Evolutionary conservation across 2,797 vertebrate species (phyloP).

Genomic region (Notamacropus eugenii): DNA sequence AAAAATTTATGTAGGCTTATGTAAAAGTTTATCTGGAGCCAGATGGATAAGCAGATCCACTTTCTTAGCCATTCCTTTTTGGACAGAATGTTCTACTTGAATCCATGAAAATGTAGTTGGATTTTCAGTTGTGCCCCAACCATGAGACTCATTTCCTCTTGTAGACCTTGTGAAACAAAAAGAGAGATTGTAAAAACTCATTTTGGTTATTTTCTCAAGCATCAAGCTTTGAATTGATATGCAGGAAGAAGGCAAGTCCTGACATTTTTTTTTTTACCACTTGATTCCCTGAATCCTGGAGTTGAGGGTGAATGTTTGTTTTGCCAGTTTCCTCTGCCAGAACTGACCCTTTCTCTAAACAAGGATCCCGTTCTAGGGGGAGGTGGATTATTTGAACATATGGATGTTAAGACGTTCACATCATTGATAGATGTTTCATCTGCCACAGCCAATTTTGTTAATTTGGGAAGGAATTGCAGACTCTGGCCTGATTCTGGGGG

Average conservation of each 20-base stretch:
- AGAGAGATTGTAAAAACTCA: constrained; percentile 72
- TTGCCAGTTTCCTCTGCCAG: constrained; percentile 53
- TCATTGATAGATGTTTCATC: constrained; percentile 44
- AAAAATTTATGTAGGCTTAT: neutral
- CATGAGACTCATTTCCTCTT: constrained; percentile 69
- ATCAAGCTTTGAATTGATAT: constrained; percentile 24
- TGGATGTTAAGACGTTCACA: constrained; percentile 11
- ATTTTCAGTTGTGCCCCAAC: constrained; percentile 39
- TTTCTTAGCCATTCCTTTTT: constrained; percentile 7
- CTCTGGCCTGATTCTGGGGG: constrained; percentile 35
- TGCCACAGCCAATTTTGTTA: constrained; percentile 52
- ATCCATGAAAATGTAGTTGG: constrained; percentile 58
- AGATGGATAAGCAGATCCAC: neutral
- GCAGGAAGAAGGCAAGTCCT: constrained; percentile 6
- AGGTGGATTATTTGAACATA: constrained; percentile 40
- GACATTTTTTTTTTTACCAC: neutral
- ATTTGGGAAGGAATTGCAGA: constrained; percentile 46
- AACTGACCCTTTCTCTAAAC: constrained; percentile 39
- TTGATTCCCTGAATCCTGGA: constrained; percentile 52
- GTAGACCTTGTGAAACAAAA: constrained; percentile 71
- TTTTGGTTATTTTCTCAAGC: constrained; percentile 47
- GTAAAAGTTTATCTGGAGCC: neutral
- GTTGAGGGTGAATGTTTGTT: constrained; percentile 68
- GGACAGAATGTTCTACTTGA: constrained; percentile 6
- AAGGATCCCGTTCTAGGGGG: neutral